Evolutionary conservation across 1,140 invertebrate genomes (phyloP).

Genomic region (Leucophenga varia): DNA sequence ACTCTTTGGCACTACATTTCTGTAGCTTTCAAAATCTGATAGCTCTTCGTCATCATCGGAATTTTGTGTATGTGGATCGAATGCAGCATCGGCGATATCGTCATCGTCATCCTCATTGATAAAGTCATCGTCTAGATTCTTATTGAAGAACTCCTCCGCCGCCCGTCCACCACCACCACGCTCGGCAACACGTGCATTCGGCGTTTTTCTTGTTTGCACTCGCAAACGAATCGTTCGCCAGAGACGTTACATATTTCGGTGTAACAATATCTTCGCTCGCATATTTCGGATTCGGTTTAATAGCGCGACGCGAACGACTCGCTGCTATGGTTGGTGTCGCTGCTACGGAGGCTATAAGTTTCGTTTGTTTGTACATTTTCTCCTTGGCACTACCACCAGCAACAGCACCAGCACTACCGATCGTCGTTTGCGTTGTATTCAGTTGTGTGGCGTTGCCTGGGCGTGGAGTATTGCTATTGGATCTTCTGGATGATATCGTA

Average conservation of each 20-base stretch:
- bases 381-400: too few species aligned
- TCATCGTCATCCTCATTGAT: slow-evolving; percentile 27
- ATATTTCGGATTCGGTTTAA: slow-evolving; percentile 56
- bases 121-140: slow-evolving; percentile 22
- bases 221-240: slow-evolving; percentile 6
- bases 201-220: slow-evolving; percentile 1
- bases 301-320: slow-evolving; percentile 43
- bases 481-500: too few species aligned
- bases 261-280: slow-evolving; percentile 48
- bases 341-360: slow-evolving; percentile 1
- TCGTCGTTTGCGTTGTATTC: too few species aligned
- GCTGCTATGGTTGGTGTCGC: slow-evolving; percentile 40
- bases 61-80: slow-evolving; percentile 41
- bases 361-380: slow-evolving; percentile 33
- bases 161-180: slow-evolving; percentile 7
- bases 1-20: slow-evolving; percentile 21
- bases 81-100: slow-evolving; percentile 33
- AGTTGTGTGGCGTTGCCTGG: too few species aligned
- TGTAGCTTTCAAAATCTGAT: neutral
- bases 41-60: slow-evolving; percentile 32
- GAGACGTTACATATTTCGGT: slow-evolving; percentile 33
- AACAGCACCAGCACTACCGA: too few species aligned
- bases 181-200: neutral
- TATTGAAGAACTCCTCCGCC: slow-evolving; percentile 27
- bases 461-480: too few species aligned